phyloP scores from a whole-genome alignment of 2,113 vertebrate species.

The Penelope pileata region DNA sequence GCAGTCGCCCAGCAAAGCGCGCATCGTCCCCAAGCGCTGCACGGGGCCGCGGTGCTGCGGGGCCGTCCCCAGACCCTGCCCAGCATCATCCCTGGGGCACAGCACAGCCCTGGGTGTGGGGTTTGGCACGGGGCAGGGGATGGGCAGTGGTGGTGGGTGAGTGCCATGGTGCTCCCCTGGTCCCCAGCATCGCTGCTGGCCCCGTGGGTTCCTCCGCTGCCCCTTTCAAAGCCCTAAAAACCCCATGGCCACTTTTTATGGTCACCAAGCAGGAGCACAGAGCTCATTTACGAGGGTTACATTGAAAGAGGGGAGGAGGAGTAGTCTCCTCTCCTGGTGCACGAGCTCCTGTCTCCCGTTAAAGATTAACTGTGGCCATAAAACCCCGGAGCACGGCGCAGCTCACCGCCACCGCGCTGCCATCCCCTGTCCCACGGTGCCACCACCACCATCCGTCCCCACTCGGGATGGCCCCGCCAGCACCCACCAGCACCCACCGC shows the following conservation, averaged over 20 bases:
- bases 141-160: background rate
- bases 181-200: background rate
- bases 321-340: background rate
- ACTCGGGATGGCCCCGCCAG: background rate
- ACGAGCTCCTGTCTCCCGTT: background rate
- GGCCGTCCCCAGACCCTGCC: no score
- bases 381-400: rapidly evolving
- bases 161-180: rapidly evolving
- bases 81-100: rapidly evolving
- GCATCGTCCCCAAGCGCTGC: background rate
- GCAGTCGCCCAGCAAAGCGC: background rate
- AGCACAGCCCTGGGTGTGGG: background rate
- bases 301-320: background rate
- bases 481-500: slow-evolving; percentile 30
- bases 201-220: background rate
- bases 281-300: background rate
- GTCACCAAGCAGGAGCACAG: background rate
- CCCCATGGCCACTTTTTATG: background rate
- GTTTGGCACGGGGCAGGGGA: background rate
- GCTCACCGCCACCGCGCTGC: background rate
- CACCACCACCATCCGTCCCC: background rate
- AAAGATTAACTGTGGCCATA: background rate
- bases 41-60: no score
- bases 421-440: no score
- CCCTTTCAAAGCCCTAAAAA: background rate